Evolutionary conservation across 1,140 invertebrate species (phyloP).

Genomic region (Bombus terrestris): DNA sequence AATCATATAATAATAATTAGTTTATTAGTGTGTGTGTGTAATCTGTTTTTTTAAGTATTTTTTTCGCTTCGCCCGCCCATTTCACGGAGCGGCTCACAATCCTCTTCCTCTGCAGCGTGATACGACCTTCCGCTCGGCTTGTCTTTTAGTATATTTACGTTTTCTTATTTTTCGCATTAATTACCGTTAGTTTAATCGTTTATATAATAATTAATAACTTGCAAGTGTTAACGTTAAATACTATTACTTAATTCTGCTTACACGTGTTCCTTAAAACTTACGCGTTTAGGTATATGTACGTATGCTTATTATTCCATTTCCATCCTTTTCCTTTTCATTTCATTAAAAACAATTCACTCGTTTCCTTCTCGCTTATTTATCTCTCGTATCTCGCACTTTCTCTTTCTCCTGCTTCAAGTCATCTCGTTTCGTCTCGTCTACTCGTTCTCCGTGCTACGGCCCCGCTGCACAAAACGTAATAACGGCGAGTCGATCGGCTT

Average conservation of each 20-base stretch:
- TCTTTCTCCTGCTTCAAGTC: neutral
- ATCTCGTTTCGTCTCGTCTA: slow-evolving; percentile 49
- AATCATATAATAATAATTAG: slow-evolving; percentile 78
- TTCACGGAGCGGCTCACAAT: neutral
- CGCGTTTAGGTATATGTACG: slow-evolving; percentile 80
- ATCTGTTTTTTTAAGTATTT: slow-evolving; percentile 49
- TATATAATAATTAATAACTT: slow-evolving; percentile 82
- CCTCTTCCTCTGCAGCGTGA: slow-evolving; percentile 60
- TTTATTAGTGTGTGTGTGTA: slow-evolving; percentile 75
- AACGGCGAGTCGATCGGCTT: slow-evolving; percentile 61
- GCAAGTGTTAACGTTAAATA: slow-evolving; percentile 83
- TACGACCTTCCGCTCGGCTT: slow-evolving; percentile 65
- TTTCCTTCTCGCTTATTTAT: slow-evolving; percentile 47
- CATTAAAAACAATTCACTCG: neutral
- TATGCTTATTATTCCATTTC: slow-evolving; percentile 75
- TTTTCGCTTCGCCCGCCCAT: slow-evolving; percentile 49
- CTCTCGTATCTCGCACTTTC: slow-evolving; percentile 23
- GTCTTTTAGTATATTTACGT: slow-evolving; percentile 66
- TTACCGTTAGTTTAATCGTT: slow-evolving; percentile 74
- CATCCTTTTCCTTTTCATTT: neutral
- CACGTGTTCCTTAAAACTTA: slow-evolving; percentile 77
- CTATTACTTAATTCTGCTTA: slow-evolving; percentile 82
- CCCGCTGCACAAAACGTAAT: slow-evolving; percentile 56
- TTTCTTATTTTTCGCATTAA: slow-evolving; percentile 37
- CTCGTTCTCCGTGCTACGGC: slow-evolving; percentile 53